Conservation (phyloP, 2,113 vertebrate genomes). For the Crotalus viridis region DNA sequence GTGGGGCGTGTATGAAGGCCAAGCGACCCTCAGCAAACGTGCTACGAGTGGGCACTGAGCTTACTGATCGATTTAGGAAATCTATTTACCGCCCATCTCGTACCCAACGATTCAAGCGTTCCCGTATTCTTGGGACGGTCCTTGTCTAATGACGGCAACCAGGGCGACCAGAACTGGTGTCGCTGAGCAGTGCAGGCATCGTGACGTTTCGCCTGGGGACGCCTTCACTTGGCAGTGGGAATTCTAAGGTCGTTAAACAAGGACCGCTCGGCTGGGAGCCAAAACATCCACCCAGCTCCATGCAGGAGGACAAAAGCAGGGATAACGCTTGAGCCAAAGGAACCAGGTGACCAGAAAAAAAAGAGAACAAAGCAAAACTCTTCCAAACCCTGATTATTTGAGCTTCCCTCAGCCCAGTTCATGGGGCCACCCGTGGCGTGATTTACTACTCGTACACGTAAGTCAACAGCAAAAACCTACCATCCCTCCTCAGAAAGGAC, state of each 20-base stretch:
- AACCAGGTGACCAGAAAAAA: too few relatives aligned
- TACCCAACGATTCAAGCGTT: neutral
- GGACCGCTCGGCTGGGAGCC: neutral
- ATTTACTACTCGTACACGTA: too few relatives aligned
- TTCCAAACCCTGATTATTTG: too few relatives aligned
- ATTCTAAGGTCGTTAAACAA: neutral
- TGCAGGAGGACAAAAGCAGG: too few relatives aligned
- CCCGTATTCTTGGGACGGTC: neutral
- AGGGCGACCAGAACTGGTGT: neutral
- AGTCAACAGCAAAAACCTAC: too few relatives aligned
- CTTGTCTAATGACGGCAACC: neutral
- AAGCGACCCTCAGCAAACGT: neutral
- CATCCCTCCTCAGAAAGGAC: too few relatives aligned
- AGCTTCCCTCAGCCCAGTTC: too few relatives aligned
- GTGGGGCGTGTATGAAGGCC: neutral
- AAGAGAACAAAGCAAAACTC: too few relatives aligned
- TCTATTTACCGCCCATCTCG: neutral
- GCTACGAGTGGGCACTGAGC: neutral
- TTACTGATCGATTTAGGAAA: neutral
- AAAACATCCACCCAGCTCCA: too few relatives aligned
- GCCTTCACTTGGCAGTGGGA: neutral
- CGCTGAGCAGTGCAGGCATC: neutral
- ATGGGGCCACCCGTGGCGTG: rapidly evolving
- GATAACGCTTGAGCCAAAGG: too few relatives aligned
- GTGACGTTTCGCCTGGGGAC: rapidly evolving